Evolutionary conservation across 2,888 invertebrate genomes (phyloP).

Genomic region (Thecophora atra): DNA sequence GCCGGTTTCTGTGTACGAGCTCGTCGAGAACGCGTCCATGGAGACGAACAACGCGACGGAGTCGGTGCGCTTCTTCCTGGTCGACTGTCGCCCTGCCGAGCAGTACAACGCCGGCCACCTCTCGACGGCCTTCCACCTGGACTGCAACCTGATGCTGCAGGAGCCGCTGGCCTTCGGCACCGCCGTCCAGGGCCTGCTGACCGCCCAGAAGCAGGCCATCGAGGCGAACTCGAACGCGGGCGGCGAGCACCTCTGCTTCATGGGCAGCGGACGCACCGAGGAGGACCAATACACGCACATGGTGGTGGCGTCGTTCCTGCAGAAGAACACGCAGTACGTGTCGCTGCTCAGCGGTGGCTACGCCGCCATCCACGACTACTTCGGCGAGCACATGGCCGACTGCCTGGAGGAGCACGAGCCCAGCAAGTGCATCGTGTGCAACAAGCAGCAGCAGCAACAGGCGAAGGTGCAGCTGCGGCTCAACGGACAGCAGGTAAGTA

Average conservation of each 20-base stretch:
- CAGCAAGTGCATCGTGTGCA: constrained; percentile 83
- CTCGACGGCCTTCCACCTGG: constrained; percentile 96
- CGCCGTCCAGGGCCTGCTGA: constrained; percentile 87
- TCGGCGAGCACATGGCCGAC: constrained; percentile 81
- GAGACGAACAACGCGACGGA: constrained; percentile 72
- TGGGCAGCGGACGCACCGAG: constrained; percentile 92
- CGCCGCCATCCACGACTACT: constrained; percentile 82
- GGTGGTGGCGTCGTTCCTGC: constrained; percentile 97
- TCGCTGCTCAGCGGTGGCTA: constrained; percentile 94
- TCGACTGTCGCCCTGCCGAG: constrained; percentile 95
- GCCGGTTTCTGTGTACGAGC: constrained; percentile 93
- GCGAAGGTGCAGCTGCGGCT: constrained; percentile 11
- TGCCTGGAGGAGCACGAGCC: constrained; percentile 87
- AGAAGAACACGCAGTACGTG: constrained; percentile 91
- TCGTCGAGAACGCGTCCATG: constrained; percentile 82
- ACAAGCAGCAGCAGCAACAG: constrained; percentile 65
- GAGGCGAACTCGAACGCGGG: constrained; percentile 87
- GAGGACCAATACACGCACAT: constrained; percentile 97
- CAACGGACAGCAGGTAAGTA: not conserved
- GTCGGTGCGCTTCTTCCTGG: constrained; percentile 88
- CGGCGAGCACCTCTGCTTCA: constrained; percentile 88
- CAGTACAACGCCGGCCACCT: constrained; percentile 98
- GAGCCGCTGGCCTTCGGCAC: constrained; percentile 94
- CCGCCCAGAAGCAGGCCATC: constrained; percentile 87
- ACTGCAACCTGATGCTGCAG: constrained; percentile 96